Percentiles rank a stretch among this genome's conserved stretches.
Conservation (phyloP, 2,797 vertebrate species). For the Decapterus maruadsi region DNA sequence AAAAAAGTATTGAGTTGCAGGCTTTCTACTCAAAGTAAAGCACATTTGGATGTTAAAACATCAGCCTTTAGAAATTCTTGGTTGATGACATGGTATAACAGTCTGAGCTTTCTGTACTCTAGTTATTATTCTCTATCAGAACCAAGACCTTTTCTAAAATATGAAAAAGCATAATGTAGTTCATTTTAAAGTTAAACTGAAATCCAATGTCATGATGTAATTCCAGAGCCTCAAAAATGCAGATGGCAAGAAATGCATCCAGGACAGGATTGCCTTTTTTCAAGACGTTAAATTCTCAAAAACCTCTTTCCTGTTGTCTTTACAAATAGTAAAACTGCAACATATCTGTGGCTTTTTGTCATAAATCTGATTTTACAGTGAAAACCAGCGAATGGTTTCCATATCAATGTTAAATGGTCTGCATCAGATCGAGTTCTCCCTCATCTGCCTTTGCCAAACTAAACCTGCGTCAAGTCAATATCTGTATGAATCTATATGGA, state of each 20-base stretch:
- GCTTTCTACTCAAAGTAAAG: background rate
- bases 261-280: background rate
- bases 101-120: background rate
- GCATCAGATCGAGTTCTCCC: constrained; percentile 28
- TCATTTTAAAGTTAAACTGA: constrained; percentile 9
- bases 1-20: background rate
- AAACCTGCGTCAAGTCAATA: constrained; percentile 26
- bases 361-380: constrained; percentile 7
- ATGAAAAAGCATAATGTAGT: background rate
- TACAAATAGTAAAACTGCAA: constrained; percentile 7
- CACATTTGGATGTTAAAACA: background rate
- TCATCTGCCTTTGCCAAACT: constrained; percentile 16
- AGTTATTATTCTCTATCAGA: background rate
- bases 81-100: background rate
- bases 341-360: constrained; percentile 44
- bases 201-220: constrained; percentile 12
- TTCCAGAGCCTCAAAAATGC: background rate
- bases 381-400: constrained; percentile 34
- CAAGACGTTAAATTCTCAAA: constrained; percentile 15
- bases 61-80: background rate
- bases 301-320: constrained; percentile 20
- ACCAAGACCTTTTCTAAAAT: constrained; percentile 1
- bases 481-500: constrained; percentile 19
- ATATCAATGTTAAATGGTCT: constrained; percentile 41
- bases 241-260: constrained; percentile 10